Evolutionary conservation across 2,113 vertebrate genomes (phyloP), one percentile per base, ranked within the genome.

Genomic region (Bufo bufo): DNA sequence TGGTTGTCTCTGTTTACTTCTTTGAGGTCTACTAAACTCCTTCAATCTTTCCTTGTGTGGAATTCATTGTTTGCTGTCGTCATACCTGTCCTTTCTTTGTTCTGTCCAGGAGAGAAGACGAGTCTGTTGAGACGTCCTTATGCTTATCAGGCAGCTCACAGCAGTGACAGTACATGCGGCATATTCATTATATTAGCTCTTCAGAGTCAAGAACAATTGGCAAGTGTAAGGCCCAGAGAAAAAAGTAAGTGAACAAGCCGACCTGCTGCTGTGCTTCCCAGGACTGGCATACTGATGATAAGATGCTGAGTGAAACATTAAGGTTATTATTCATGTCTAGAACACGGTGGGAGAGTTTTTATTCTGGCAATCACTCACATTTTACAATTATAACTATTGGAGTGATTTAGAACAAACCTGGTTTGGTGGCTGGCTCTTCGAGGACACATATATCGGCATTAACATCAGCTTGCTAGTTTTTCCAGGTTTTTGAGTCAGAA

Each of bases 101-200:
- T 71, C 49, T n/a, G 65, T 82, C 63, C 45, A 17, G 49, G 50
- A 87, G 85, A 45, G 77, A 87, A 71, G 65, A 45, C 43, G 59
- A 19, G 33, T 87, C 78, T 82, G 65, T 33, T 17, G 86, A 82
- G 78, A 87, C 77, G 20, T 87, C 43, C 65, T 72, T 49, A n/a
- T 81, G 77, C 77, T 87, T 87, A 82, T 87, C 86, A 87, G 77
- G 45, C 77, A 10, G 75, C 77, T 16, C 52, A 12, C 77, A 82
- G 86, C 79, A 87, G 78, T 82, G 78, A 74, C 49, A 56, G 61
- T 82, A 59, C 86, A 87, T 74, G 66, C 47, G 79, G 79, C 63
- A 72, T 82, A 71, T 87, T 87, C 86, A 87, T 82, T 87, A 81
- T 82, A 80, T 77, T 61, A 59, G 74, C 84, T 85, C 84, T 59